phyloP scores from a whole-genome alignment of 92 coral and sea anemone species.

The Scolanthus callimorphus region DNA sequence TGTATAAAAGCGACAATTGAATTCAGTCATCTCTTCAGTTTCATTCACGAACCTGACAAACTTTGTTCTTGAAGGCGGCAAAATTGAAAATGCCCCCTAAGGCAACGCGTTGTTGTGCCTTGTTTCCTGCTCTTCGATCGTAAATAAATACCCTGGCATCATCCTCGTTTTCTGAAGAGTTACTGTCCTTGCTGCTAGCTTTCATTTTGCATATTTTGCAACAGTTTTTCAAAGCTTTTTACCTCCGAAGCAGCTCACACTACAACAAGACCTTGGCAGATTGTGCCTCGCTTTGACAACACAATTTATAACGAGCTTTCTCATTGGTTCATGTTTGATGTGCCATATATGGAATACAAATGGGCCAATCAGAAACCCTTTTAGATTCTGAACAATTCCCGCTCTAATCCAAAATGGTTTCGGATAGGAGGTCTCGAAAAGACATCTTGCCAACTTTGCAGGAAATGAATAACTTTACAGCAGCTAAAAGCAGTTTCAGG shows the following conservation, averaged over 20 bases:
- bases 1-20: too few species aligned
- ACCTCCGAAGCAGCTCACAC: too few species aligned
- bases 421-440: too few species aligned
- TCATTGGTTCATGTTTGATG: not conserved
- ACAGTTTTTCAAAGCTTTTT: not conserved
- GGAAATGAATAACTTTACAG: too few species aligned
- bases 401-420: too few species aligned
- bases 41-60: slow-evolving; percentile 54
- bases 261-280: not conserved
- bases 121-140: slow-evolving; percentile 87
- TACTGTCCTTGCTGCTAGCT: slow-evolving; percentile 38
- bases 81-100: slow-evolving; percentile 85
- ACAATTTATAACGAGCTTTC: not conserved
- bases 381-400: too few species aligned
- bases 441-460: too few species aligned
- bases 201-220: slow-evolving; percentile 33
- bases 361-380: not conserved
- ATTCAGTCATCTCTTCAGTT: too few species aligned
- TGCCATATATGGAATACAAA: not conserved
- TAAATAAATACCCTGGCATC: slow-evolving; percentile 76
- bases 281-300: not conserved
- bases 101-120: slow-evolving; percentile 69
- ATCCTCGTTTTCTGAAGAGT: slow-evolving; percentile 61
- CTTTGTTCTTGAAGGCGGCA: slow-evolving; percentile 76
- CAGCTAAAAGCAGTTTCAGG: too few species aligned